Percentiles rank a stretch among this genome's conserved stretches.
phyloP scores from a whole-genome alignment of 2,888 invertebrate genomes.

The Heteropelma amictum region DNA sequence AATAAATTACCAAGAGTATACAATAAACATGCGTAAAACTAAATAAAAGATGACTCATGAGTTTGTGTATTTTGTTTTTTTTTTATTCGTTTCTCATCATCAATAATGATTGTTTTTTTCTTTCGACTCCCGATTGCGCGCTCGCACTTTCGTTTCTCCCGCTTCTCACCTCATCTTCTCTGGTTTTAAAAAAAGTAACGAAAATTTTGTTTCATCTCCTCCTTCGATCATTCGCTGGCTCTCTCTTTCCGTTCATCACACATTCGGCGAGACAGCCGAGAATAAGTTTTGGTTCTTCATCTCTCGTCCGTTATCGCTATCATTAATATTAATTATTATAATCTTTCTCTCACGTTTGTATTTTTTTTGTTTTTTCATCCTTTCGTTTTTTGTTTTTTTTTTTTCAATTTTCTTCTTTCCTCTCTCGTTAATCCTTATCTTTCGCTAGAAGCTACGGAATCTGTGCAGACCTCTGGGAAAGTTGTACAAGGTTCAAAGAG shows the following conservation, averaged over 20 bases:
- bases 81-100: constrained; percentile 49
- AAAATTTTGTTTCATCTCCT: constrained; percentile 55
- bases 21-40: not conserved
- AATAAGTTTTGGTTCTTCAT: constrained; percentile 45
- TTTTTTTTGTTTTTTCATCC: not conserved
- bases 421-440: constrained; percentile 24
- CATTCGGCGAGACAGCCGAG: constrained; percentile 44
- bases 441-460: constrained; percentile 16
- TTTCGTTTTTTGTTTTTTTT: constrained; percentile 4
- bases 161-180: constrained; percentile 39
- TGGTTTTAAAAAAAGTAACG: constrained; percentile 59
- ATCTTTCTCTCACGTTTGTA: constrained; percentile 37
- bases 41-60: constrained; percentile 57
- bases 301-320: constrained; percentile 32
- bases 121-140: constrained; percentile 42
- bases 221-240: constrained; percentile 42
- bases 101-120: constrained; percentile 38
- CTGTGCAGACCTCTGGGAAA: constrained; percentile 30
- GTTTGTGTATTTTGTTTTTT: constrained; percentile 41
- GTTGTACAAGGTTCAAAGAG: constrained; percentile 55
- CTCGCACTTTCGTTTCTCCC: constrained; percentile 43
- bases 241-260: constrained; percentile 28
- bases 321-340: constrained; percentile 41
- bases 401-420: constrained; percentile 8
- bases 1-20: constrained; percentile 5